Conservation (phyloP, 2,888 invertebrate genomes). For the Megamerina dolium region DNA sequence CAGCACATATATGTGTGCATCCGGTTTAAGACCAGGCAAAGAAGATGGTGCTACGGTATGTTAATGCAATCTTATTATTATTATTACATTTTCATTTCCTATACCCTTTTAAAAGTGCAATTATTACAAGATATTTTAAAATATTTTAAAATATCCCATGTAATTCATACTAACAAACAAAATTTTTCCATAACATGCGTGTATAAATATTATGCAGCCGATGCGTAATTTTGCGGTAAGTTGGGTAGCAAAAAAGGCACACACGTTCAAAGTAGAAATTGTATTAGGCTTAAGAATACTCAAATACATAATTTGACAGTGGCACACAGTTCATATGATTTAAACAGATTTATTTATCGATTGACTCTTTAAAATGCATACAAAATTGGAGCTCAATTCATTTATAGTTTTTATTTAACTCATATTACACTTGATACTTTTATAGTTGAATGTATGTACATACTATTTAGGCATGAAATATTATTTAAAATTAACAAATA, state of each 20-base stretch:
- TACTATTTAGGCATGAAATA: not conserved
- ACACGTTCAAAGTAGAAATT: too few species aligned
- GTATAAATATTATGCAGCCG: slow-evolving; percentile 24
- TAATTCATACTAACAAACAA: too few species aligned
- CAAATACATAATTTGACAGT: too few species aligned
- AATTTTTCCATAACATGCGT: too few species aligned
- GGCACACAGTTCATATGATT: too few species aligned
- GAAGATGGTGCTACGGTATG: slow-evolving; percentile 67
- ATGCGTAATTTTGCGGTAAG: slow-evolving; percentile 44
- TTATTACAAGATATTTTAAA: not conserved
- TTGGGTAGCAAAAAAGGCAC: too few species aligned
- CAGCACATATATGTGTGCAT: slow-evolving; percentile 97
- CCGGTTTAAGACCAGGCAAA: slow-evolving; percentile 83
- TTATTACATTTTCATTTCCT: not conserved
- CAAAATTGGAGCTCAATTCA: too few species aligned
- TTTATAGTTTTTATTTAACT: too few species aligned
- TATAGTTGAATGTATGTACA: not conserved
- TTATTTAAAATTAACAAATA: not conserved
- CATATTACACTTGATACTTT: too few species aligned
- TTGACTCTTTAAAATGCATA: too few species aligned
- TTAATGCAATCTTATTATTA: slow-evolving; percentile 3
- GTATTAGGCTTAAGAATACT: too few species aligned
- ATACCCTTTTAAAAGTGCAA: slow-evolving; percentile 1
- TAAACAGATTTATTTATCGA: too few species aligned
- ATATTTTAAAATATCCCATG: not conserved